Evolutionary conservation across 2,113 vertebrate genomes (phyloP).

Genomic region (Colistium nudipinnis): DNA sequence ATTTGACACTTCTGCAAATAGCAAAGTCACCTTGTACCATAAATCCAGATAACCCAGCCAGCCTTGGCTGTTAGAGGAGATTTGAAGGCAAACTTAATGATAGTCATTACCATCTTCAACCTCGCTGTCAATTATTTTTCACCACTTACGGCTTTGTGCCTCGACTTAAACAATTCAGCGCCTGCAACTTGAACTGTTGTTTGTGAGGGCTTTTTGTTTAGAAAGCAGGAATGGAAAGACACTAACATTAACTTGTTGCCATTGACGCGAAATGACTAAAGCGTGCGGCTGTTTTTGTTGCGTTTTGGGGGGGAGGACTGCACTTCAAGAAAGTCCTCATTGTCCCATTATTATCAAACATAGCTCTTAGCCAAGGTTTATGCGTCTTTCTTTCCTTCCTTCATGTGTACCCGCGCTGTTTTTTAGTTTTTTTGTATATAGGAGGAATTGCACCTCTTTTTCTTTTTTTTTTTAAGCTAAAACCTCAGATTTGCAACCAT

Average conservation of each 20-base stretch:
- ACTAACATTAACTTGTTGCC: constrained; percentile 22
- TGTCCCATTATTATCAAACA: neutral
- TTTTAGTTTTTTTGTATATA: neutral
- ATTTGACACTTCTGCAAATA: neutral
- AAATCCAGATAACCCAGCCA: neutral
- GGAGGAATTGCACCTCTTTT: neutral
- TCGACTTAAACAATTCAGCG: constrained; percentile 13
- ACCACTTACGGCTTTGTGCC: constrained; percentile 5
- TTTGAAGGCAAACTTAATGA: constrained; percentile 24
- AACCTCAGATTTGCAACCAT: constrained; percentile 21
- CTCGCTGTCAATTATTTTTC: neutral
- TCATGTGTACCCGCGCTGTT: neutral
- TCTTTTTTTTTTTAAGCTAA: neutral
- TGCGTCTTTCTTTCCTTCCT: no score
- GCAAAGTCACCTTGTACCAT: constrained; percentile 19
- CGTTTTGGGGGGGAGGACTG: neutral
- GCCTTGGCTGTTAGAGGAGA: neutral
- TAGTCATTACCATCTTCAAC: neutral
- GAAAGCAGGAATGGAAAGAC: constrained; percentile 6
- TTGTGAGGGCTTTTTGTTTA: constrained; percentile 23
- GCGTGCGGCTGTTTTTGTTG: constrained; percentile 1
- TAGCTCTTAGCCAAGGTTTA: neutral
- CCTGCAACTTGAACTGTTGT: neutral
- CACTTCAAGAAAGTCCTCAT: constrained; percentile 2
- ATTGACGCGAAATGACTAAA: constrained; percentile 13